Base-by-base conservation (phyloP, 2,888 invertebrate genomes). In the Lomographa bimaculata region DNA sequence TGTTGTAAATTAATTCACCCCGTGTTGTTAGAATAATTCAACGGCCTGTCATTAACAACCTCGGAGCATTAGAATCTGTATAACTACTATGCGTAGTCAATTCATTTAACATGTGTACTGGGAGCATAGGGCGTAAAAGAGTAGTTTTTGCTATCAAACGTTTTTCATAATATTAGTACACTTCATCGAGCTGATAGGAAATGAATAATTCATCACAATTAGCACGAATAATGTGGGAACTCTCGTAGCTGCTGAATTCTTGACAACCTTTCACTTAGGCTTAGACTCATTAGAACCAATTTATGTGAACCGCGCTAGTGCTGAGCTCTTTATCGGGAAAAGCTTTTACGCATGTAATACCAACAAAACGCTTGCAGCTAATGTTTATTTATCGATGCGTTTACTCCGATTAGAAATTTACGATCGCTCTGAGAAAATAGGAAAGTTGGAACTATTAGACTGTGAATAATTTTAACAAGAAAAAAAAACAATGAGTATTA, bases 161-260 rank as follows among this genome's bases (percentile, higher is more conserved):
- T 61, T 57, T 56, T 41, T 41, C 38, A 33, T 10, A 25, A 25
- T 20, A 41, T 30, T 41, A 55, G 64, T 60, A 57, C 69, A 70
- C 69, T 70, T 71, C 65, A 76, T 76, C 60, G 64, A 58, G 58
- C 61, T 67, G 57, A 69, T 60, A 61, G 58, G 53, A 59, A 66
- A 72, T 75, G 68, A 71, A 79, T 80, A 71, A 76, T 80, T 74
- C 68, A 71, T 71, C 60, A 55, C 66, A 69, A 79, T 81, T 75
- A 77, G 71, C 76, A 76, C 73, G 46, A 54, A 53, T 76, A 76
- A 80, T 75, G 80, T 82, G 84, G 78, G 82, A 82, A 82, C 62
- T 59, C 50, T 62, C 47, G 54, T 53, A 60, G 44, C 57, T 61
- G 46, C 61, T 63, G 60, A 70, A 74, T 68, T 63, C 71, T 60